Evolutionary conservation across 2,888 invertebrate genomes (phyloP), one percentile per base, ranked within the genome.

Genomic region (Aporophyla nigra): DNA sequence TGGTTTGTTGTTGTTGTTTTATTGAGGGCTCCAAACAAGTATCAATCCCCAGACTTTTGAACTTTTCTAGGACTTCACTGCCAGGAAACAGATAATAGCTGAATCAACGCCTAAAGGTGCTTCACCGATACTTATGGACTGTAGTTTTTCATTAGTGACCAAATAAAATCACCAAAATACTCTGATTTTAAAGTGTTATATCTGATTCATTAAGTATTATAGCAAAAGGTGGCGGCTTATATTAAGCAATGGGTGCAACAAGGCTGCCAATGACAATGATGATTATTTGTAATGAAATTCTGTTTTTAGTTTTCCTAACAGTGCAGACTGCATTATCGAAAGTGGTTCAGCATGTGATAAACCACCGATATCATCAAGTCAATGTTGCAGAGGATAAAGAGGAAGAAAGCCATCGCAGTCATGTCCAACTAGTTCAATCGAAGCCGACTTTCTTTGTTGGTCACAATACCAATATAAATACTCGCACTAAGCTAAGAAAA

Each of bases 291-390:
- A 24, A 71, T 68, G 14, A 19, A 58, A 58, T 58, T 49, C 27
- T 27, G 7, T 24, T 80, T 78, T 46, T 74, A 78, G 79, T 67
- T 40, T 67, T 40, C n/a, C 16, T 71, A 24, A 40, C 62, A 62
- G 9, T 80, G 46, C 70, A 67, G 33, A n/a, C 49, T 43, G 14
- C 63, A 27, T 10, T 49, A 49, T 58, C 68, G 6, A 69, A n/a
- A 69, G 46, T 68, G 27, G 1, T 71, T 43, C 21, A 43, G 3
- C 59, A 67, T 62, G 61, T 71, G 14, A 56, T 70, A 67, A 71
- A 71, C 56, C 76, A 62, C 40, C 67, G 66, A 69, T 63, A 77
- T 21, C 66, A n/a, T 51, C 16, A 33, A 21, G 4, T 56, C 6
- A 33, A 43, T 16, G 14, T 16, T 49, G 46, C 24, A n/a, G 49